Conservation (phyloP, 2,888 invertebrate species). For the Chaitophorus viminalis region DNA sequence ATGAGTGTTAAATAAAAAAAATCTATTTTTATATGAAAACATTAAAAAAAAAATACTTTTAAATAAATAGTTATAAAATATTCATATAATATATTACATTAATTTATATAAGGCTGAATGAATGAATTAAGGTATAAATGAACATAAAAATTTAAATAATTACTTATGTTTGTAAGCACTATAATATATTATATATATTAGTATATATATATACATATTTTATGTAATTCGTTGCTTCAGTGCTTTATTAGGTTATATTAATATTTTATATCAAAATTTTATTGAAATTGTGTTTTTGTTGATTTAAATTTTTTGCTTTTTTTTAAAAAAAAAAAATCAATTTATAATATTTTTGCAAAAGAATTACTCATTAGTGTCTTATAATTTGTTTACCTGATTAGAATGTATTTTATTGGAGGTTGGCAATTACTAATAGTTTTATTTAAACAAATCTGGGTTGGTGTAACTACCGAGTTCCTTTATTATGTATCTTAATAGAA, state of each 20-base stretch:
- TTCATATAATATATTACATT: background rate
- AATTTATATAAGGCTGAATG: constrained; percentile 50
- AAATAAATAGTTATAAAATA: background rate
- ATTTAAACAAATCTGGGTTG: constrained; percentile 4
- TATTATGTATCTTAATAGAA: constrained; percentile 7
- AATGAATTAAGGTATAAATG: constrained; percentile 34
- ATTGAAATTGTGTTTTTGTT: background rate
- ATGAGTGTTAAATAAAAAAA: constrained; percentile 4
- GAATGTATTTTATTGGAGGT: constrained; percentile 5
- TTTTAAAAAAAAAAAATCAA: background rate
- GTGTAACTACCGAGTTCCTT: constrained; percentile 30
- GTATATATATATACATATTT: background rate
- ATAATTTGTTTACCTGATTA: constrained; percentile 19
- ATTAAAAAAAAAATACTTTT: background rate
- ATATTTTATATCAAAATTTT: background rate
- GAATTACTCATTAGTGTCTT: background rate
- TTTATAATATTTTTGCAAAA: background rate
- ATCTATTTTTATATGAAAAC: constrained; percentile 38
- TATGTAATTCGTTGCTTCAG: background rate
- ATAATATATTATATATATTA: background rate
- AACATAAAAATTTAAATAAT: constrained; percentile 1
- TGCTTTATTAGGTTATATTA: constrained; percentile 28
- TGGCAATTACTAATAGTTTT: constrained; percentile 14
- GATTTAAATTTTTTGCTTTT: background rate
- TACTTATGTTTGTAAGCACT: background rate